These are phyloP conservation scores for Leuciscus waleckii DNA, from an alignment of 2,797 vertebrate genomes.

Conservation along the genomic window DNA sequence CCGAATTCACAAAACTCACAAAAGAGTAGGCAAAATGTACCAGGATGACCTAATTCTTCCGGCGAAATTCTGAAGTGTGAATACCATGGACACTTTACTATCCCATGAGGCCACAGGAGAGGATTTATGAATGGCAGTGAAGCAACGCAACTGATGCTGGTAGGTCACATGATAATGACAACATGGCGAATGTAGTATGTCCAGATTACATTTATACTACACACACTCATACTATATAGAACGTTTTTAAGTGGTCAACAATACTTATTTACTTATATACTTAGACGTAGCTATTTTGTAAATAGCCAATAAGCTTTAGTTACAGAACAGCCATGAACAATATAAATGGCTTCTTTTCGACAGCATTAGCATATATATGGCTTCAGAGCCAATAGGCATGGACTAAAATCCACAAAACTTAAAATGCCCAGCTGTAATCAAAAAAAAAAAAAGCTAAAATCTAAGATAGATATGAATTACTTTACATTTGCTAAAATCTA, in stretches of 20 bases:
- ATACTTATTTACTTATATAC: background rate
- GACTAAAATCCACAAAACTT: background rate
- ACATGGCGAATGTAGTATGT: background rate
- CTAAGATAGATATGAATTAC: background rate
- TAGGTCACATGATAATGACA: background rate
- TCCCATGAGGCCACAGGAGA: too few species aligned
- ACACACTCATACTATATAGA: too few species aligned
- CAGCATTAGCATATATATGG: slow-evolving; percentile 19
- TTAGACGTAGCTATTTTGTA: background rate
- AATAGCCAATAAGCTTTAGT: slow-evolving; percentile 1
- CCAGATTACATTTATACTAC: background rate
- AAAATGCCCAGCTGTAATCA: background rate
- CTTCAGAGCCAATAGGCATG: slow-evolving; percentile 1
- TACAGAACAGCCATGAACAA: background rate
- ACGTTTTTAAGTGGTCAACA: background rate
- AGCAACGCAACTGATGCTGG: background rate
- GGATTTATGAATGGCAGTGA: background rate
- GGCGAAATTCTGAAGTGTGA: too few species aligned
- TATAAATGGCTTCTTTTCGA: too few species aligned
- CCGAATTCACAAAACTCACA: background rate
- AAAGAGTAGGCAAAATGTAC: too few species aligned
- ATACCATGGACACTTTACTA: too few species aligned
- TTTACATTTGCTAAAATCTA: slow-evolving; percentile 22
- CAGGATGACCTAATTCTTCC: too few species aligned
- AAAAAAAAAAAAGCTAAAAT: background rate